Base-by-base conservation (phyloP, 1,140 invertebrate genomes). In the Anastrepha ludens region DNA sequence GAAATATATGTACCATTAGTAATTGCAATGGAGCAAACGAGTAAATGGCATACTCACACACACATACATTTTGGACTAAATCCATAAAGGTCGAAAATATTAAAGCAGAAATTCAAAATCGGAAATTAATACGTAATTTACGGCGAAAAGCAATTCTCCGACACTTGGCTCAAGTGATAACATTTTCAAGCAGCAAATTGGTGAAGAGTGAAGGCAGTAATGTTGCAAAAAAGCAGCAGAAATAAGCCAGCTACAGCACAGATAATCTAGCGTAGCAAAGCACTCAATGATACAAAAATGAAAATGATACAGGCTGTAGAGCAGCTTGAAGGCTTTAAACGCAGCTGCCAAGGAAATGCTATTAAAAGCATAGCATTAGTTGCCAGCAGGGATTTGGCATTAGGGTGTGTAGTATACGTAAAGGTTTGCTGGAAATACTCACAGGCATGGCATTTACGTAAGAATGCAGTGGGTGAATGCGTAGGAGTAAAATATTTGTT, bases 361-460 rank as follows among this genome's bases (percentile, higher is more conserved):
- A 29, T 81, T n/a, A 81, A 81, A 81, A 55, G 74, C n/a, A n/a
- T 81, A 17, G 47, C 74, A 20, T 81, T 81, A 81, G 41, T 17
- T 55, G 74, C 74, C 17, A 41, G 50, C 47, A 55, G 55, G 9
- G 74, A 81, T 81, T 81, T 55, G 47, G 74, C 47, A 81, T 81
- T 74, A 41, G 44, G 47, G 44, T 74, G 13, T 74, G 13, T 47
- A 44, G 67, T 47, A 13, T 17, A 74, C 17, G 67, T 74, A 47
- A 74, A 74, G 44, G 17, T 74, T 74, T 47, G 11, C 67, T 67
- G 13, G 39, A 47, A 44, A 13, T 67, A n/a, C 60, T 62, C 15
- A 13, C 4, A 62, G 15, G 17, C 17, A 15, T 8, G 4, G 9
- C 1, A 8, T 13, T 62, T 62, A 17, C 60, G 8, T 6, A 4